Percentiles rank a stretch among this genome's conserved stretches.
These are phyloP conservation scores for Syrista parreyssii DNA, from an alignment of 2,888 invertebrate genomes.

Conservation along the genomic window DNA sequence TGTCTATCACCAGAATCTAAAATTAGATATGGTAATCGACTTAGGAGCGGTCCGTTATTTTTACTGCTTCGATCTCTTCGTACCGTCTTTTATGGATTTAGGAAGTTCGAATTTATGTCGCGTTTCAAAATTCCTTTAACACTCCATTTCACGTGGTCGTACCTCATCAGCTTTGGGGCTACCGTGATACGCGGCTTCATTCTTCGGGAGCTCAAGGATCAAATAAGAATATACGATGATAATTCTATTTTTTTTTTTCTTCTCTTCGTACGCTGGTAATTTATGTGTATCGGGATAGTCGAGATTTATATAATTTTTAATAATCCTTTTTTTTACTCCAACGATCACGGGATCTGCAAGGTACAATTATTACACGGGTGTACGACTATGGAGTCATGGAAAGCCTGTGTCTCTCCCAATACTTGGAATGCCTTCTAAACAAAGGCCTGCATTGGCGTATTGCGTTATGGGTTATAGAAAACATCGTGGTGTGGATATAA, in stretches of 20 bases:
- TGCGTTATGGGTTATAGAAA: conserved; percentile 37
- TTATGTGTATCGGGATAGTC: not conserved
- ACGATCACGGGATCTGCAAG: not conserved
- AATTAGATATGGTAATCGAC: conserved; percentile 45
- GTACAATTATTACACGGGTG: not conserved
- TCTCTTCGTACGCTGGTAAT: not conserved
- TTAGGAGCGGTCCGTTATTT: conserved; percentile 42
- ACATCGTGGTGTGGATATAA: conserved; percentile 31
- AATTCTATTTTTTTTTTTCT: not conserved
- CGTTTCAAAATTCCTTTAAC: not conserved
- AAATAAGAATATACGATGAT: not conserved
- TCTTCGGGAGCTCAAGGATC: not conserved
- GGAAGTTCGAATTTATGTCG: conserved; percentile 1
- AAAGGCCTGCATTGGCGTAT: conserved; percentile 42
- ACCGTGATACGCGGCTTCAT: not conserved
- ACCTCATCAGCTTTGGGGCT: not conserved
- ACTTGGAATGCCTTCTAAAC: conserved; percentile 41
- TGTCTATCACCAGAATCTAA: conserved; percentile 34
- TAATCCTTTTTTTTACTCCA: not conserved
- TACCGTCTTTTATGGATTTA: conserved; percentile 6
- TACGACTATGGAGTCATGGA: not conserved
- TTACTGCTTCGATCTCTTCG: conserved; percentile 39
- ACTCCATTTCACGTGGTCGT: not conserved
- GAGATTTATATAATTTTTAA: not conserved
- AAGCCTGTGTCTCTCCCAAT: conserved; percentile 9